Conservation (phyloP, 2,113 vertebrate genomes). For the Bubo scandiacus region DNA sequence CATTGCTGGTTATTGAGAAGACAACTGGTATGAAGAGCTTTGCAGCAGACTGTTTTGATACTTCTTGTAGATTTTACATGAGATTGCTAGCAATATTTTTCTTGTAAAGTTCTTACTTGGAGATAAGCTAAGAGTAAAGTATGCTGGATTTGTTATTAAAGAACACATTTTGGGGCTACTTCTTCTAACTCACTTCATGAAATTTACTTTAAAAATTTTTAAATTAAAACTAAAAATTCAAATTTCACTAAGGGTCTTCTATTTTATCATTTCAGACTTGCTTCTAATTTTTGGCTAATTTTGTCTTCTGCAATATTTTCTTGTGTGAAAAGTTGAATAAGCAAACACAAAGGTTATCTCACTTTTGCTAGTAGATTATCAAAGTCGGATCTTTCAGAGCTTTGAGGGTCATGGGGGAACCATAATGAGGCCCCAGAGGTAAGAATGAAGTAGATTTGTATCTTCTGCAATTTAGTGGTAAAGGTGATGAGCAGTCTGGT, state of each 20-base stretch:
- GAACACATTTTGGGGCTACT: fast-evolving
- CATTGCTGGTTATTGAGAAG: not conserved
- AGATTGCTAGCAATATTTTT: not conserved
- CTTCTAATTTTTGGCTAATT: not conserved
- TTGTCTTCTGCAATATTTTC: not conserved
- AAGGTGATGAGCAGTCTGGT: not conserved
- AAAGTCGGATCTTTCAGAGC: not conserved
- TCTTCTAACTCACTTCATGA: not conserved
- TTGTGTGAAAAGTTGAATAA: not conserved
- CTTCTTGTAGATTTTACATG: not conserved
- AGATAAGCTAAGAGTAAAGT: not conserved
- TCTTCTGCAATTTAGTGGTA: not conserved
- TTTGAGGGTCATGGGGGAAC: not conserved
- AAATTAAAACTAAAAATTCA: not conserved
- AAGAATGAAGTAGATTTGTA: not conserved
- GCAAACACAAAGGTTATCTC: not conserved
- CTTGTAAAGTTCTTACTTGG: not conserved
- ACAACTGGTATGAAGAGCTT: not conserved
- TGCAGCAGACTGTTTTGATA: not conserved
- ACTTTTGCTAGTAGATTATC: not conserved
- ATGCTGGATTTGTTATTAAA: not conserved
- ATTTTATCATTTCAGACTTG: not conserved
- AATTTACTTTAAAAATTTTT: not conserved
- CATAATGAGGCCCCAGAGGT: not conserved
- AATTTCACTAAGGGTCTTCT: not conserved